These are phyloP conservation scores for Patella caerulea DNA, from an alignment of 2,888 invertebrate genomes.

Conservation along the genomic window DNA sequence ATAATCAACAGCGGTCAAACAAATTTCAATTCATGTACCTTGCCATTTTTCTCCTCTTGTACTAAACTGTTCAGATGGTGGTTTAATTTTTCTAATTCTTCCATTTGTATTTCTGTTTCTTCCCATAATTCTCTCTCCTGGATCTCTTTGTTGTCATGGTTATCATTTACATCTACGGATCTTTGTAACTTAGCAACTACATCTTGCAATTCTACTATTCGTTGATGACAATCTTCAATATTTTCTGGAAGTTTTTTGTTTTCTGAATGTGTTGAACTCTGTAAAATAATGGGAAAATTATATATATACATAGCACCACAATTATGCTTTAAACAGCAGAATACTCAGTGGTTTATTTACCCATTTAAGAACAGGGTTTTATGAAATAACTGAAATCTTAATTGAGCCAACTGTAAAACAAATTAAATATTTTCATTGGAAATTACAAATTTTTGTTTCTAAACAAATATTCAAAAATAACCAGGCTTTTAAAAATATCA, in stretches of 20 bases:
- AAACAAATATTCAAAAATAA: no score
- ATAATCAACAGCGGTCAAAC: background rate
- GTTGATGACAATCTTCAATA: slow-evolving; percentile 59
- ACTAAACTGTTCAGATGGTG: slow-evolving; percentile 54
- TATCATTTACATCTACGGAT: slow-evolving; percentile 24
- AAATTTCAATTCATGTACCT: slow-evolving; percentile 36
- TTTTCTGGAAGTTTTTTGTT: slow-evolving; percentile 50
- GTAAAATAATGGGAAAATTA: no score
- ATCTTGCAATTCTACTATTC: slow-evolving; percentile 53
- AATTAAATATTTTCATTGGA: no score
- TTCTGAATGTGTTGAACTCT: no score
- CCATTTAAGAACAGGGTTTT: no score
- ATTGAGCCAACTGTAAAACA: no score
- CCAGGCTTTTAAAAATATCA: no score
- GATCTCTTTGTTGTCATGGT: slow-evolving; percentile 36
- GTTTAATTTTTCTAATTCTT: slow-evolving; percentile 51
- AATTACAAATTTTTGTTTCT: no score
- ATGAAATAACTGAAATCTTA: no score
- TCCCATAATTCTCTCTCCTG: slow-evolving; percentile 48
- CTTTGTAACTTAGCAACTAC: slow-evolving; percentile 50
- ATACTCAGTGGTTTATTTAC: no score
- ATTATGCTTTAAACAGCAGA: no score
- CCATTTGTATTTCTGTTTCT: slow-evolving; percentile 51
- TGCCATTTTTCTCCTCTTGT: slow-evolving; percentile 52
- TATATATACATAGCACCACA: no score